Evolutionary conservation across 2,113 vertebrate genomes (phyloP), one percentile per base, ranked within the genome.

Genomic region (Microcebus tavaratra): DNA sequence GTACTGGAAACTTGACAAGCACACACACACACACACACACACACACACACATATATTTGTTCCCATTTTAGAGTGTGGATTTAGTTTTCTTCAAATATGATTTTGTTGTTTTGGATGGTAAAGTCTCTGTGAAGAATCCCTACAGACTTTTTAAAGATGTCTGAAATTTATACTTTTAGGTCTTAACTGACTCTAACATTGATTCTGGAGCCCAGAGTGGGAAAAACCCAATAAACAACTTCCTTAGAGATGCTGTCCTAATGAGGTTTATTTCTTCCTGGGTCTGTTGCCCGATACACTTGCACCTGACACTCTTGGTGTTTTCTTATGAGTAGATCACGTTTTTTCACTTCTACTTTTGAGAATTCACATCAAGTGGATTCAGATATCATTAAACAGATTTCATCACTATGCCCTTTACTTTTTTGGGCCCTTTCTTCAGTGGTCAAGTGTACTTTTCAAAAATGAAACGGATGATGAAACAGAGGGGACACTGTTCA

Each of bases 371-470:
- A 89, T 84, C 73, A 90, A 96, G 86, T 86, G 78, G 73, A 96
- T 97, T 94, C 82, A 94, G 42, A 93, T 88, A 79, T 89, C 61
- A 86, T 36, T 61, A 85, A 90, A 63, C 53, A 86, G 42, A 82
- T 94, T 79, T 65, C 61, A 88, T 91, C 50, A 42, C 57, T 42
- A 15, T 61, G 27, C 6, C 42, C 39, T 34, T 87, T 65, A 23
- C 25, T 57, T 89, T 83, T 89, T 27, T 61, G 67, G 36, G 39
- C 70, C 25, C 42, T 96, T 89, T 91, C 42, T 96, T 94, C 89
- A 84, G 57, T 61, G 42, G 89, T 93, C 87, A 94, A 97, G 95
- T 78, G 91, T 67, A 76, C 95, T 96, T 98, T 92, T 65, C 70
- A 91, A 92, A 96, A 97, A 93, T 91, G 83, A 97, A 96, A 93